Conservation (phyloP, 2,113 vertebrate species). For the Sisor rabdophorus region DNA sequence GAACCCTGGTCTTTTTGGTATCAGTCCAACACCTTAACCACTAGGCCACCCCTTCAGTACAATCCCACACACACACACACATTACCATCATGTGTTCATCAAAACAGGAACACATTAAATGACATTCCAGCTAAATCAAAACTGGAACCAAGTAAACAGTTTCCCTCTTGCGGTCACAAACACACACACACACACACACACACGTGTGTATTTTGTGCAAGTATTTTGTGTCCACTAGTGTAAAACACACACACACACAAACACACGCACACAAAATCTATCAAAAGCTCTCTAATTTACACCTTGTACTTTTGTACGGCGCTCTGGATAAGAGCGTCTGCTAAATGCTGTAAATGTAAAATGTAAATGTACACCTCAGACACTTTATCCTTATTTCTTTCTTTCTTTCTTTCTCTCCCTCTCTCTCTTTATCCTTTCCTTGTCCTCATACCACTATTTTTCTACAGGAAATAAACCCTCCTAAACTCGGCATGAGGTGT, state of each 20-base stretch:
- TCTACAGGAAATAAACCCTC: slow-evolving; percentile 32
- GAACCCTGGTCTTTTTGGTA: no score
- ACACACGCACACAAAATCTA: background rate
- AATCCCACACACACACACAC: slow-evolving; percentile 15
- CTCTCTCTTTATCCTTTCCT: background rate
- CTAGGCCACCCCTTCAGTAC: no score
- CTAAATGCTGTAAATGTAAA: no score
- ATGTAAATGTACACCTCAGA: slow-evolving; percentile 23
- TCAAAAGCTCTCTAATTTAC: slow-evolving; percentile 4
- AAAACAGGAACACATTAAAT: slow-evolving; percentile 36
- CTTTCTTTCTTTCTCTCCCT: slow-evolving; percentile 12
- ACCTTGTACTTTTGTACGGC: no score
- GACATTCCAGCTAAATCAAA: slow-evolving; percentile 33
- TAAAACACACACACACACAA: slow-evolving; percentile 8
- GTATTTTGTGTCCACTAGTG: background rate
- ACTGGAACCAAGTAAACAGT: slow-evolving; percentile 38
- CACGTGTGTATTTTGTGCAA: background rate
- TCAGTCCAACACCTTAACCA: no score
- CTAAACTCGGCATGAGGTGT: slow-evolving; percentile 22
- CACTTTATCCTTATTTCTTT: slow-evolving; percentile 9
- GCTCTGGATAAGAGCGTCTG: no score
- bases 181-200: background rate
- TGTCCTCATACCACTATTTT: slow-evolving; percentile 32
- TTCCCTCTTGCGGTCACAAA: background rate
- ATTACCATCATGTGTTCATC: slow-evolving; percentile 6